Evolutionary conservation across 2,113 vertebrate genomes (phyloP).

Genomic region (Thamnophis sirtalis): DNA sequence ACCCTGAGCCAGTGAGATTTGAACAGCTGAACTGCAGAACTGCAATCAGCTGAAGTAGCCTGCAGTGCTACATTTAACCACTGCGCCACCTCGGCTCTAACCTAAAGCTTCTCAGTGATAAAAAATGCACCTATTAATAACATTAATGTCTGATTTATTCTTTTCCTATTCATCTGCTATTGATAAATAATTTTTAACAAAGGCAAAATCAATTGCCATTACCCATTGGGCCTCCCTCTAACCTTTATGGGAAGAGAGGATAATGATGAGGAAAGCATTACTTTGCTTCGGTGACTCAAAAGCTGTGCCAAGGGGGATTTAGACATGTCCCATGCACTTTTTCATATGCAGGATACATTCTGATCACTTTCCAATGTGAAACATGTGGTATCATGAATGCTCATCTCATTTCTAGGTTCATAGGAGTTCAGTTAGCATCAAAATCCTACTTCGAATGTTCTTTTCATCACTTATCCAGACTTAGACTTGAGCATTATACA

Average conservation of each 20-base stretch:
- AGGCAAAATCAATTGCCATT: constrained; percentile 23
- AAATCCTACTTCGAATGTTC: not conserved
- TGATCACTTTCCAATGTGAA: not conserved
- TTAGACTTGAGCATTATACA: not conserved
- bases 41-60: no score
- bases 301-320: constrained; percentile 31
- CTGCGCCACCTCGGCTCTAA: no score
- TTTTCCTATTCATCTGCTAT: constrained; percentile 42
- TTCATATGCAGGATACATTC: constrained; percentile 6
- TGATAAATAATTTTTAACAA: constrained; percentile 47
- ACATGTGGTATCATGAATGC: not conserved
- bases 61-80: no score
- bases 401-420: not conserved
- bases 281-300: constrained; percentile 37
- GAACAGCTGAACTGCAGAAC: no score
- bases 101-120: constrained; percentile 23
- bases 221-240: constrained; percentile 5
- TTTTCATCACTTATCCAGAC: not conserved
- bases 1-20: no score
- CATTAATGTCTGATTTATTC: constrained; percentile 30
- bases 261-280: constrained; percentile 38
- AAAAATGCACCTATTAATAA: constrained; percentile 49
- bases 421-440: not conserved
- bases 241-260: constrained; percentile 33
- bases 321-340: constrained; percentile 2